phyloP scores from a whole-genome alignment of 2,888 invertebrate species.

The Flabesymbios commensalis region DNA sequence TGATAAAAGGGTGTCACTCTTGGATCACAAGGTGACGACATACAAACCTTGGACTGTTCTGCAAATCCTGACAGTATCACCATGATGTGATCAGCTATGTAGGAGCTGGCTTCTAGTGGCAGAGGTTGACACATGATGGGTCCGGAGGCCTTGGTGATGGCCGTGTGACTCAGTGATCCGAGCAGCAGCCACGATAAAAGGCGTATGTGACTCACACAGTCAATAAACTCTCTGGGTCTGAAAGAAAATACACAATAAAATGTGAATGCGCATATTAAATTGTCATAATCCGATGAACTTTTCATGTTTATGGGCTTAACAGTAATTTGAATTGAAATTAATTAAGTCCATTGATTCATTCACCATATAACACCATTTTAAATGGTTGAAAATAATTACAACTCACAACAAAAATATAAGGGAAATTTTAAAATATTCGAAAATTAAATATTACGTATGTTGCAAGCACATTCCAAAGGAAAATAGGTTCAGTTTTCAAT shows the following conservation, averaged over 20 bases:
- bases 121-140: conserved; percentile 74
- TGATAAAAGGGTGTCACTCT: too few relatives aligned
- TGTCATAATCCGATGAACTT: background rate
- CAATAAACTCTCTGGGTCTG: conserved; percentile 87
- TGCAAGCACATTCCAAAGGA: too few relatives aligned
- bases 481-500: too few relatives aligned
- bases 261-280: background rate
- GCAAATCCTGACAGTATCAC: conserved; percentile 96
- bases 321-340: background rate
- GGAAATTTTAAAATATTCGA: too few relatives aligned
- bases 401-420: too few relatives aligned
- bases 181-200: conserved; percentile 93
- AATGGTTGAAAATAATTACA: too few relatives aligned
- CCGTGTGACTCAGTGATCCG: conserved; percentile 82
- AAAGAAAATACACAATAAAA: background rate
- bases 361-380: background rate
- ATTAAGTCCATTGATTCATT: background rate
- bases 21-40: too few relatives aligned
- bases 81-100: conserved; percentile 96
- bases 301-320: background rate
- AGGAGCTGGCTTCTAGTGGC: conserved; percentile 93
- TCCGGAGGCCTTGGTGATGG: conserved; percentile 67
- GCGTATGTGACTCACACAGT: conserved; percentile 92
- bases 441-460: too few relatives aligned
- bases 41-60: conserved; percentile 79